These are phyloP conservation scores for Drosophila bifasciata DNA, from an alignment of 1,140 invertebrate species.

Conservation along the genomic window DNA sequence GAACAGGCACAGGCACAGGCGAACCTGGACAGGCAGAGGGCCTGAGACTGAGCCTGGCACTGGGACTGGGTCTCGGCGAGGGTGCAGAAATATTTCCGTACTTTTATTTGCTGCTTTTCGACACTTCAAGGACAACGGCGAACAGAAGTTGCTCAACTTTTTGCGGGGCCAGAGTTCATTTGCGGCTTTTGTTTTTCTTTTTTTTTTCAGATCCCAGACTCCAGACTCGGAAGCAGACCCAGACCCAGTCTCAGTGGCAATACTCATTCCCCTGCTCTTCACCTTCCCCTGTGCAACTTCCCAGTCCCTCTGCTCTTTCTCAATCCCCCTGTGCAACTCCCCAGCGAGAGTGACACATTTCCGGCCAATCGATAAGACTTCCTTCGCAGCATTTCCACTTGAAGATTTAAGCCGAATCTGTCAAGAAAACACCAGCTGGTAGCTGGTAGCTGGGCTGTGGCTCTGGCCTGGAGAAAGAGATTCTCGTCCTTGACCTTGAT, in stretches of 20 bases:
- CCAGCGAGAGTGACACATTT: conserved; percentile 33
- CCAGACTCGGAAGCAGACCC: background rate
- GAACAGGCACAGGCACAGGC: background rate
- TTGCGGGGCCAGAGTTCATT: conserved; percentile 13
- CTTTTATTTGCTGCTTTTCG: conserved; percentile 37
- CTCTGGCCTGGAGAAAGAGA: background rate
- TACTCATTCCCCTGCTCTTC: background rate
- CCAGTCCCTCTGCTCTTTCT: background rate
- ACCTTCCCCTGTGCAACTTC: no score
- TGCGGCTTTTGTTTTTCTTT: conserved; percentile 20
- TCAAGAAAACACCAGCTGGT: no score
- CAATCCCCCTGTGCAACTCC: no score
- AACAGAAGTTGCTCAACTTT: conserved; percentile 39
- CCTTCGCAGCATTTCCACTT: background rate
- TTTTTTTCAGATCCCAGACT: background rate
- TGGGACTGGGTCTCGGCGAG: no score
- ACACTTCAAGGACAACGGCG: conserved; percentile 55
- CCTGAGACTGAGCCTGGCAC: no score
- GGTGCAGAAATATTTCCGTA: background rate
- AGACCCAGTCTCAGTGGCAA: conserved; percentile 1
- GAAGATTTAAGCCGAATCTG: background rate
- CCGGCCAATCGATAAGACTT: conserved; percentile 33
- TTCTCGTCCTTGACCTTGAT: background rate
- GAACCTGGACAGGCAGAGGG: no score
- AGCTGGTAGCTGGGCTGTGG: no score